Evolutionary conservation across 2,888 invertebrate genomes (phyloP).

Genomic region (Eledona agricola): DNA sequence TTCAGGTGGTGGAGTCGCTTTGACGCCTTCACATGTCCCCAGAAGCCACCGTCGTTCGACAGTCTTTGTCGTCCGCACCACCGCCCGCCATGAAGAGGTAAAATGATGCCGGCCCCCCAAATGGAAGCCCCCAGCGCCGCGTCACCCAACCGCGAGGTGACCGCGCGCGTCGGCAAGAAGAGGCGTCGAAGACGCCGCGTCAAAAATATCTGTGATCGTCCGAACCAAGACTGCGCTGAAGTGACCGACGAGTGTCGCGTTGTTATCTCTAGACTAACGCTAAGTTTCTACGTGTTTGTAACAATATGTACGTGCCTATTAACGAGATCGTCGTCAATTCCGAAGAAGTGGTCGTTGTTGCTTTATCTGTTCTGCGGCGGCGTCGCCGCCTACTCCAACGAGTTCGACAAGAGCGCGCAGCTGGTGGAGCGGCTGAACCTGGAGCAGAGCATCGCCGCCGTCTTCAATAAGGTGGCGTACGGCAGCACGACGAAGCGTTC

Average conservation of each 20-base stretch:
- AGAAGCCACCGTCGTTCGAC: constrained; percentile 4
- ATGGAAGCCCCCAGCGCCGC: constrained; percentile 17
- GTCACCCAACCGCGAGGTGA: constrained; percentile 1
- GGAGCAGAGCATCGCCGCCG: constrained; percentile 73
- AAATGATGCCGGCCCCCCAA: too few relatives aligned
- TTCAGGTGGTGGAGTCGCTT: too few relatives aligned
- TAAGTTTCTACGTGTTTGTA: constrained; percentile 54
- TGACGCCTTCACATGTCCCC: constrained; percentile 12
- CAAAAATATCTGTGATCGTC: constrained; percentile 51
- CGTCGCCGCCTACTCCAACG: constrained; percentile 56
- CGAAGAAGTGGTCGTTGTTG: constrained; percentile 27
- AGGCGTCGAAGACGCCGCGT: constrained; percentile 17
- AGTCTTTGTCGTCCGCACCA: too few relatives aligned
- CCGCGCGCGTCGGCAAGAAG: constrained; percentile 11
- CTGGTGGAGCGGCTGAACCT: constrained; percentile 69
- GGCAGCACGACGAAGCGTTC: constrained; percentile 75
- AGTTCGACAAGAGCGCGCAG: constrained; percentile 60
- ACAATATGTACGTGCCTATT: constrained; percentile 59
- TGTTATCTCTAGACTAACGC: constrained; percentile 44
- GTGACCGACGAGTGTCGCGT: constrained; percentile 27
- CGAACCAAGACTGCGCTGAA: constrained; percentile 47
- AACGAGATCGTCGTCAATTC: constrained; percentile 51
- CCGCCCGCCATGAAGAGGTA: constrained; percentile 21
- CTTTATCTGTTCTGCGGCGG: constrained; percentile 21
- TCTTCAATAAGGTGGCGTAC: constrained; percentile 75